These are phyloP conservation scores for Zygogramma bicolorata DNA, from an alignment of 2,888 invertebrate genomes.

Conservation along the genomic window DNA sequence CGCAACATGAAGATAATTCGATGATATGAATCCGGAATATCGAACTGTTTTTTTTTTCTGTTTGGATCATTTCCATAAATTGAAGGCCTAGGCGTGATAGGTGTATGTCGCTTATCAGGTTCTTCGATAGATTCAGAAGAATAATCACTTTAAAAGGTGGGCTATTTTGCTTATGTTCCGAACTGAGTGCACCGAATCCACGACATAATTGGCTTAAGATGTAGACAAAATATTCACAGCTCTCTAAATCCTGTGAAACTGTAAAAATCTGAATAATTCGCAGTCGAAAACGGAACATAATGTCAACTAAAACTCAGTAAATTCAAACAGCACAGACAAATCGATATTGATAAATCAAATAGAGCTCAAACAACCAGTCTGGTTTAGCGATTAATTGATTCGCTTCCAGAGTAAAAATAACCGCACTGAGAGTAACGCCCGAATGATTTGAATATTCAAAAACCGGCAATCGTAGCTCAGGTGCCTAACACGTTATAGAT, in stretches of 20 bases:
- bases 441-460: background rate
- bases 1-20: too few relatives aligned
- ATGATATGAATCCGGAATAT: too few relatives aligned
- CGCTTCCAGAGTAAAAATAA: background rate
- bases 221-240: background rate
- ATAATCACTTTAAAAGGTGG: too few relatives aligned
- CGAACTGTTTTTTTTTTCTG: too few relatives aligned
- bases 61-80: too few relatives aligned
- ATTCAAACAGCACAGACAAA: background rate
- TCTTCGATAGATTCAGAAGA: too few relatives aligned
- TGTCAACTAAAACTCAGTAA: background rate
- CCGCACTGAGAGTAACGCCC: background rate
- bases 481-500: slow-evolving; percentile 42
- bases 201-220: too few relatives aligned
- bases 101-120: too few relatives aligned
- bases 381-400: background rate
- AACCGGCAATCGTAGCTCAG: slow-evolving; percentile 9
- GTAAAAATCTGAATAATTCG: background rate
- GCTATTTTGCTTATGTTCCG: too few relatives aligned
- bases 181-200: too few relatives aligned
- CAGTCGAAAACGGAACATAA: background rate
- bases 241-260: background rate
- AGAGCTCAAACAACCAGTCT: background rate
- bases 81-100: too few relatives aligned
- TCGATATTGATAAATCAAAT: background rate